Conservation (phyloP, 2,797 vertebrate species). For the Huso huso region DNA sequence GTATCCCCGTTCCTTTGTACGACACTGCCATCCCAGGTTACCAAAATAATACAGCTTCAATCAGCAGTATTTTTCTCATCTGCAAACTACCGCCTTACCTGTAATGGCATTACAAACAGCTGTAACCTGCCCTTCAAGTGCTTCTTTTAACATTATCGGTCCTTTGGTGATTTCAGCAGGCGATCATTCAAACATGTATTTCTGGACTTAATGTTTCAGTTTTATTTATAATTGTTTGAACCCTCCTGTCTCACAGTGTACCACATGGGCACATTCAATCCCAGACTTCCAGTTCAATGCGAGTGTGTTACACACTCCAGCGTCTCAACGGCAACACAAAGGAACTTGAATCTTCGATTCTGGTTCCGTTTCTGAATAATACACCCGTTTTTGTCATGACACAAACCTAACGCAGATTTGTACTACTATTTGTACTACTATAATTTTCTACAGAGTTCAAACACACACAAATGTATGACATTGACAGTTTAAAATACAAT, state of each 20-base stretch:
- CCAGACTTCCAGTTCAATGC: slow-evolving; percentile 16
- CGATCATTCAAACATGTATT: slow-evolving; percentile 29
- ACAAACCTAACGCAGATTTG: background rate
- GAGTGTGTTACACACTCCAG: slow-evolving; percentile 20
- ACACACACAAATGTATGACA: too few relatives aligned
- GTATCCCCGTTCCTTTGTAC: background rate
- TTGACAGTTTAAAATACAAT: too few relatives aligned
- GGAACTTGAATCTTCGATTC: slow-evolving; percentile 9
- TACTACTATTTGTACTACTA: background rate
- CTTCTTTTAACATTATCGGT: slow-evolving; percentile 55
- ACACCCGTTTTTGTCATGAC: background rate
- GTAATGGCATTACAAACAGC: slow-evolving; percentile 43
- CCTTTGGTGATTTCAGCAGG: background rate
- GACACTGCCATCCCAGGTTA: background rate
- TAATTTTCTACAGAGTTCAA: too few relatives aligned
- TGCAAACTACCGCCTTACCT: slow-evolving; percentile 45
- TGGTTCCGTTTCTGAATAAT: background rate
- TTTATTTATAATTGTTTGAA: slow-evolving; percentile 23
- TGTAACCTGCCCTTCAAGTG: slow-evolving; percentile 50
- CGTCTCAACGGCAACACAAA: slow-evolving; percentile 21
- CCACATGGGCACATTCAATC: slow-evolving; percentile 55
- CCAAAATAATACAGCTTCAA: slow-evolving; percentile 8
- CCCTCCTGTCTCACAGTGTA: slow-evolving; percentile 31
- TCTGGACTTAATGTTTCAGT: slow-evolving; percentile 13
- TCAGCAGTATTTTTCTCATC: slow-evolving; percentile 18